Conservation (phyloP, 2,113 vertebrate species). For the Balaenoptera acutorostrata region DNA sequence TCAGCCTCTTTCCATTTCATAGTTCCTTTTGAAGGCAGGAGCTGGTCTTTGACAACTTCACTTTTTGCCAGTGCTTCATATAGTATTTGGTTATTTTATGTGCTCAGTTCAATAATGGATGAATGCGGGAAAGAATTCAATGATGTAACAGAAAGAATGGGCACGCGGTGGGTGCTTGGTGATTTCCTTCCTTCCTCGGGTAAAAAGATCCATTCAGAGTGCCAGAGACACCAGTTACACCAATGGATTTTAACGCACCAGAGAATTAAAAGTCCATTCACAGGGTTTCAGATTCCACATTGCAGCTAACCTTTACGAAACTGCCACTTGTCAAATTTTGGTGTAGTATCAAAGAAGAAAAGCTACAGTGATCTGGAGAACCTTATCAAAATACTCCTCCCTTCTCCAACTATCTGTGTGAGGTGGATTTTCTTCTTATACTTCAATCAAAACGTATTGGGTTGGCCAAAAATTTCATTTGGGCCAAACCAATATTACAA, state of each 20-base stretch:
- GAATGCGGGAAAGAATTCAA: background rate
- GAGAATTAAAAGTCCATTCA: background rate
- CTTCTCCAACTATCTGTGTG: fast-evolving
- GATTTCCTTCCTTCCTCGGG: no score
- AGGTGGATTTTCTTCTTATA: background rate
- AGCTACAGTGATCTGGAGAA: background rate
- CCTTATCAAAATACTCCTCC: no score
- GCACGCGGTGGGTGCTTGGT: background rate
- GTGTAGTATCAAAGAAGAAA: background rate
- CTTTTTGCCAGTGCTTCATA: background rate
- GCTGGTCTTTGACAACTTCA: background rate
- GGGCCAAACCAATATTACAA: background rate
- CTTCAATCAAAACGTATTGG: background rate
- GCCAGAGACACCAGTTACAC: no score
- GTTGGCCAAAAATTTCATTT: no score
- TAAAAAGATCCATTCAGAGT: background rate
- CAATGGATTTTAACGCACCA: background rate
- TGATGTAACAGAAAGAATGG: background rate
- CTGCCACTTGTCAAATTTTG: background rate
- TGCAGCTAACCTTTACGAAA: fast-evolving
- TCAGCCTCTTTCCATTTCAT: fast-evolving
- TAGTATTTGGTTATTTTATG: background rate
- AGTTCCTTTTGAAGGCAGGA: background rate
- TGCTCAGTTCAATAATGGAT: background rate
- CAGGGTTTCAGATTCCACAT: background rate